Conservation (phyloP, 2,888 invertebrate genomes). For the Drosophila kuntzei region DNA sequence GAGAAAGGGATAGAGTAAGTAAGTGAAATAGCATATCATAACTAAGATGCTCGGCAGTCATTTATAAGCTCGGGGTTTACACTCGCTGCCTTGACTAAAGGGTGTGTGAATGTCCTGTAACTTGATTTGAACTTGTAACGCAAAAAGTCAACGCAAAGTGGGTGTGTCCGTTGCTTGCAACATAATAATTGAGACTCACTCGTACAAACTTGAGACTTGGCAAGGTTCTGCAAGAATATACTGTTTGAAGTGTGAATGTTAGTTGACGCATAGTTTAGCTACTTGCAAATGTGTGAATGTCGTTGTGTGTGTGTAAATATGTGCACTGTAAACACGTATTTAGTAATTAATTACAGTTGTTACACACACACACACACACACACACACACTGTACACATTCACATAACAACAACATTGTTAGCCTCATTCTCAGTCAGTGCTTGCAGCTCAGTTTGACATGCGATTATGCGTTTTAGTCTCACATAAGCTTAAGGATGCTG, state of each 20-base stretch:
- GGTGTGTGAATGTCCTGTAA: conserved; percentile 1
- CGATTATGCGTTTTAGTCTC: conserved; percentile 50
- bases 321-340: conserved; percentile 61
- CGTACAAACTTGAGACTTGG: conserved; percentile 36
- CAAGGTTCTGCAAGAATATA: conserved; percentile 39
- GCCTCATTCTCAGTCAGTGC: conserved; percentile 37
- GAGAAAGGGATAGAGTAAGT: not conserved
- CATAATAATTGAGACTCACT: conserved; percentile 33
- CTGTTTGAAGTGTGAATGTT: conserved; percentile 65
- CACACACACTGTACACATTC: conserved; percentile 4
- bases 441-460: conserved; percentile 52
- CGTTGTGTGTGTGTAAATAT: conserved; percentile 22
- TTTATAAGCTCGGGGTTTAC: conserved; percentile 50
- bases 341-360: conserved; percentile 77
- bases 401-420: conserved; percentile 45
- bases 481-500: conserved; percentile 20
- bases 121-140: conserved; percentile 30
- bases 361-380: conserved; percentile 40
- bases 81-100: conserved; percentile 19
- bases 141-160: conserved; percentile 24
- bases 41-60: conserved; percentile 57
- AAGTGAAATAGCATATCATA: conserved; percentile 60
- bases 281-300: conserved; percentile 24
- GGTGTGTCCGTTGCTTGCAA: conserved; percentile 38
- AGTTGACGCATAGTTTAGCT: conserved; percentile 62